phyloP scores from a whole-genome alignment of 2,797 vertebrate genomes.

The Menidia menidia region DNA sequence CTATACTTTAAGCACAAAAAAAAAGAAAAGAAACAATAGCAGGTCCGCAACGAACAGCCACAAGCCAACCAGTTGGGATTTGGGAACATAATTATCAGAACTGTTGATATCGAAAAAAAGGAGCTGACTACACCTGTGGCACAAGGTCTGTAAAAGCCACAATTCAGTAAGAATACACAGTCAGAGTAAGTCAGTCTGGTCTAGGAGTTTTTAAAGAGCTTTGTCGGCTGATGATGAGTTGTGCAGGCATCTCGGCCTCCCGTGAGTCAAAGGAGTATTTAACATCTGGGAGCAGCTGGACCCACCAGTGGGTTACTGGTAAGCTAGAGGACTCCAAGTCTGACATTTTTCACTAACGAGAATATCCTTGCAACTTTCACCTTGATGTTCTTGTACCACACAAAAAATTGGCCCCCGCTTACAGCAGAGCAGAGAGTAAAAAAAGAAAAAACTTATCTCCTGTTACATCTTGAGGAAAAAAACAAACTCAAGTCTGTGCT shows the following conservation, averaged over 20 bases:
- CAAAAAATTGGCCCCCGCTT: too few relatives aligned
- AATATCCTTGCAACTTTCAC: too few relatives aligned
- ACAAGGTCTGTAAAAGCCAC: slow-evolving; percentile 1
- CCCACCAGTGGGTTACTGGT: not conserved
- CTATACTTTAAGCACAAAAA: not conserved
- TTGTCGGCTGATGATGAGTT: slow-evolving; percentile 38
- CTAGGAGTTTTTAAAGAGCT: slow-evolving; percentile 50
- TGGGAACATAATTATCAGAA: slow-evolving; percentile 13
- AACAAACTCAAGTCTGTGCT: too few relatives aligned
- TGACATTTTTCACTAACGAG: not conserved
- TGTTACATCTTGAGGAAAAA: too few relatives aligned
- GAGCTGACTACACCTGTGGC: slow-evolving; percentile 46
- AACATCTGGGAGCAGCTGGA: slow-evolving; percentile 10
- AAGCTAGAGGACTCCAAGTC: not conserved
- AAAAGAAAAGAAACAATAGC: not conserved
- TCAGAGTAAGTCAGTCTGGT: slow-evolving; percentile 47
- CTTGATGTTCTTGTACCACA: not conserved
- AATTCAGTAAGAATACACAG: slow-evolving; percentile 9
- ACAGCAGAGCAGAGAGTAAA: too few relatives aligned
- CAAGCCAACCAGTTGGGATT: slow-evolving; percentile 5
- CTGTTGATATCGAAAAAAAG: slow-evolving; percentile 43
- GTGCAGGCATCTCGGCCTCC: not conserved
- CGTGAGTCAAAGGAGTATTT: not conserved
- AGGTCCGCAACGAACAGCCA: slow-evolving; percentile 43
- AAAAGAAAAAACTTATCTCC: too few relatives aligned